phyloP scores from a whole-genome alignment of 2,797 vertebrate species.

The Pantherophis alleghaniensis region DNA sequence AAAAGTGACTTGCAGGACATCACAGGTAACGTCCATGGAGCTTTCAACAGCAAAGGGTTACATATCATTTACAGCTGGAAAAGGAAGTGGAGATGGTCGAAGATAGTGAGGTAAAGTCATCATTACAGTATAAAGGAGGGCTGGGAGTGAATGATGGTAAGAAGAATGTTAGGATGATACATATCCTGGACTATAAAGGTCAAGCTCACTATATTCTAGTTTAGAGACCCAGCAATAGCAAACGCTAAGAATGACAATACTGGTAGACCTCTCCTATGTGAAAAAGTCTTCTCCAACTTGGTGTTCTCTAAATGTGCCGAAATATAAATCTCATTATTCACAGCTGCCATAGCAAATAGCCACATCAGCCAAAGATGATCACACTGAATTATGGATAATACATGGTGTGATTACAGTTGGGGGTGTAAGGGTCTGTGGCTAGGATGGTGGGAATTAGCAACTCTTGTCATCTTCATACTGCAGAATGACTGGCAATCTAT shows the following conservation, averaged over 20 bases:
- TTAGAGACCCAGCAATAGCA: not conserved
- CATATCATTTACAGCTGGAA: not conserved
- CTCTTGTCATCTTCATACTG: not conserved
- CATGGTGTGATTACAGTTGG: not conserved
- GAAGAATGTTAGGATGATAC: not conserved
- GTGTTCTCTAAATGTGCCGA: not conserved
- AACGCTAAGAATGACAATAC: not conserved
- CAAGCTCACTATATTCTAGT: not conserved
- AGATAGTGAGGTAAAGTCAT: not conserved
- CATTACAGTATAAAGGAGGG: not conserved
- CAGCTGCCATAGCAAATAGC: not conserved
- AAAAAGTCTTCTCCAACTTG: not conserved
- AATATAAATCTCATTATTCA: not conserved
- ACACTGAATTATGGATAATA: not conserved
- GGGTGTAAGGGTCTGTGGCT: not conserved
- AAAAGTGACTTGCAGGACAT: not conserved
- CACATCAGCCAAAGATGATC: not conserved
- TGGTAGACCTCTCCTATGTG: too few species aligned
- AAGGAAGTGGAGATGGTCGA: not conserved
- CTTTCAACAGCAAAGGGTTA: not conserved
- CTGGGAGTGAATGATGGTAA: not conserved
- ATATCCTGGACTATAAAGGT: not conserved
- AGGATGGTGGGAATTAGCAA: not conserved
- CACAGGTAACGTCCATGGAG: not conserved
- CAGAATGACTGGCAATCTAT: not conserved